Base-by-base conservation (phyloP, 2,113 vertebrate species). In the Myrmecophaga tridactyla region DNA sequence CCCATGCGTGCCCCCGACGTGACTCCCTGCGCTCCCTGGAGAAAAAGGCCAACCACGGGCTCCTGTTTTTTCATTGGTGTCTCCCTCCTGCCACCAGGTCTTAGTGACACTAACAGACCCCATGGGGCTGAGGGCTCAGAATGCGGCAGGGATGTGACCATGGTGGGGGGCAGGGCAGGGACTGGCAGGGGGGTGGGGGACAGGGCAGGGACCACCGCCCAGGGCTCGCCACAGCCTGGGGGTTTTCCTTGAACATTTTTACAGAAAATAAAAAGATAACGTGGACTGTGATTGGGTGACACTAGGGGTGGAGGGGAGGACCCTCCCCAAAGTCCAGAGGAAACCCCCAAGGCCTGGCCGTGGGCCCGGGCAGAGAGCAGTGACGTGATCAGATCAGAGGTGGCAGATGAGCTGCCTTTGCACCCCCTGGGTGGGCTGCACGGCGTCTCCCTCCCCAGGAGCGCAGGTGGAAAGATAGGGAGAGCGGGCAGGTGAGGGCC, bases 401-500 rank as follows among this genome's bases (percentile, higher is more conserved):
- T 58, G 84, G 11, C 11, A 20, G 4, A 1, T n/a, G 27, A 31
- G 27, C 21, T 3, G 5, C 53, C 14, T 7, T 14, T 2, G 9
- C 56, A 4, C 29, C 13, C 70, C 0, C 10, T 0, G 67, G 15
- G 53, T 6, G 21, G 56, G 39, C 85, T 11, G 1, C 8, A 31
- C 41, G 11, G 56, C 21, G 0, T 11, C 60, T 5, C 4, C 67
- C 25, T 21, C 3, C 53, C 36, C 8, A 12, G 7, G 36, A 46
- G 34, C 3, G 6, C 9, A 1, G 70, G 4, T 1, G 36, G 23
- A 23, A 58, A 58, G 20, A 25, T 14, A 5, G 9, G 0, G 7
- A 6, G 7, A 1, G 6, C 8, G 9, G 5, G 15, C n/a, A n/a
- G 8, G 10, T 1, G 48, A 18, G 7, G 76, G 23, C 12, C 8